Evolutionary conservation across 2,888 invertebrate genomes (phyloP), one percentile per base, ranked within the genome.

Genomic region (Zaprionus lineosus): DNA sequence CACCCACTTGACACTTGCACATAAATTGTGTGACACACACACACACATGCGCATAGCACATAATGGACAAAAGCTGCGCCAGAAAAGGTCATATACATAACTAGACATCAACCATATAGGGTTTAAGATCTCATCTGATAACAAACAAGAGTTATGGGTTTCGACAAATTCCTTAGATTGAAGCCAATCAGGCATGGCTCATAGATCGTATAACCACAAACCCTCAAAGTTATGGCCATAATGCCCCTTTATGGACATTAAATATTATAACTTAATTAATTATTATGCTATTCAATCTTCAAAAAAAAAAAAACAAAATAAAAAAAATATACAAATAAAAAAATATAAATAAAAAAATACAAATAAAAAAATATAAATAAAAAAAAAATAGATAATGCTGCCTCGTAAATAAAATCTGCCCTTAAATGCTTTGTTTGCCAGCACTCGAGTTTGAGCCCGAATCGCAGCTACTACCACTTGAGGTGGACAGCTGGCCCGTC

Each of bases 221-320:
- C 68, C 63, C 58, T 76, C 68, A 79, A 74, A 83, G 61, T 83
- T 79, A 79, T 83, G 69, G 69, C 61, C 81, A 76, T 79, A 79
- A 79, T 79, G 58, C 83, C 78, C 74, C 60, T 79, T 83, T 79
- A 79, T 79, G 81, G 78, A 57, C 69, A 59, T 79, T 79, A 83
- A 79, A 79, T 83, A 79, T 83, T 83, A 79, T 79, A 79, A 79
- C 78, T 79, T 79, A 83, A 79, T 79, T 79, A 79, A 79, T 79
- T 79, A 79, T 76, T 79, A 74, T 65, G 68, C 70, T 75, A 70
- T 55, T 57, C 63, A 11, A 58, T 14, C 47, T n/a, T n/a, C 64
- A 55, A 44, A 39, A 56, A 62, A 39, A 9, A 2, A 12, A 14
- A 15, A 18, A 37, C 55, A 46, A 51, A 36, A 46, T 18, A 39